These are phyloP conservation scores for Progne subis DNA, from an alignment of 2,113 vertebrate genomes.

Conservation along the genomic window DNA sequence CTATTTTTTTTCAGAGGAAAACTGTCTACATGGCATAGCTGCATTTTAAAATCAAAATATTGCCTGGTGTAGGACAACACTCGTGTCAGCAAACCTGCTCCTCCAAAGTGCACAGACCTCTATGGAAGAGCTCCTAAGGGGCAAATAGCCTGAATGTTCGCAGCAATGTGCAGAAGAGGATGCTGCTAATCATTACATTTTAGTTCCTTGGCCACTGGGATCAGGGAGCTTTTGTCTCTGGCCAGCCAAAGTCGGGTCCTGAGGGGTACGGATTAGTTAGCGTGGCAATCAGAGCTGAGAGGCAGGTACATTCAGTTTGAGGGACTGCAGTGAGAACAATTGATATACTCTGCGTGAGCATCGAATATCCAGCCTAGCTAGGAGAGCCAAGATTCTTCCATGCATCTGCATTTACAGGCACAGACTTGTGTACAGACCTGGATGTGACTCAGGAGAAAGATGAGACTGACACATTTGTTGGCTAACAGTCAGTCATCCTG, in stretches of 20 bases:
- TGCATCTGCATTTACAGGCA: neutral
- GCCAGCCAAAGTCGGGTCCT: neutral
- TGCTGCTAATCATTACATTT: neutral
- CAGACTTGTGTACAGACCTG: neutral
- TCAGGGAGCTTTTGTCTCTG: neutral
- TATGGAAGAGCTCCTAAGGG: neutral
- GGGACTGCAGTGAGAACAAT: neutral
- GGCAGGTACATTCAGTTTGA: fast-evolving
- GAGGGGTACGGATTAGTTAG: neutral
- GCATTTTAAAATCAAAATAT: slow-evolving; percentile 26
- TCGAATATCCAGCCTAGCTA: neutral
- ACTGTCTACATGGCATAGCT: neutral
- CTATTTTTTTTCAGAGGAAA: neutral
- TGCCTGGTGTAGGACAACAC: neutral
- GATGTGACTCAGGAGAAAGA: neutral
- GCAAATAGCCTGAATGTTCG: neutral
- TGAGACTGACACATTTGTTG: neutral
- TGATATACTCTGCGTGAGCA: fast-evolving
- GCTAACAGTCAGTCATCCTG: neutral
- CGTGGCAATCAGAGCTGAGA: neutral
- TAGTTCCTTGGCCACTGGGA: neutral
- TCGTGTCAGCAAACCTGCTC: neutral
- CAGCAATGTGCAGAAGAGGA: neutral
- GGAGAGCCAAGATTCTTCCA: neutral
- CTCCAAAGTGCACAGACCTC: neutral